These are phyloP conservation scores for Lepilemur ruficaudatus DNA, from an alignment of 2,797 vertebrate species.

Conservation along the genomic window DNA sequence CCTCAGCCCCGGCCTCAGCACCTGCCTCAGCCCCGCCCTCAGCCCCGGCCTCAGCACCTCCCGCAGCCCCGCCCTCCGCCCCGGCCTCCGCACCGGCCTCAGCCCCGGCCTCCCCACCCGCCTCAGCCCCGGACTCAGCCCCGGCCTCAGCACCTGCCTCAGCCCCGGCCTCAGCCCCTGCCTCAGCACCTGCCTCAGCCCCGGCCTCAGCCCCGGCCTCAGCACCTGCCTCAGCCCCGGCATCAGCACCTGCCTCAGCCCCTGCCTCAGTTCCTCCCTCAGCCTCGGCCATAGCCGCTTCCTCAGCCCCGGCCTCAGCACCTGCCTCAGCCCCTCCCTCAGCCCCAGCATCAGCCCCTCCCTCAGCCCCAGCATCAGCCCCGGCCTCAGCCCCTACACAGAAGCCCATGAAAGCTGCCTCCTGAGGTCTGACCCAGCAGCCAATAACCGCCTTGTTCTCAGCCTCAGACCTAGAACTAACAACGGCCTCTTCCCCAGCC, in stretches of 20 bases:
- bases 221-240: not conserved
- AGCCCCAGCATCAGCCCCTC: not conserved
- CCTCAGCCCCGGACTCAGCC: not conserved
- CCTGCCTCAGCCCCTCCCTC: not conserved
- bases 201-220: not conserved
- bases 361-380: not conserved
- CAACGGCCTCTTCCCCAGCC: not conserved
- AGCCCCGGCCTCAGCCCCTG: not conserved
- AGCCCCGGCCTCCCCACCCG: not conserved
- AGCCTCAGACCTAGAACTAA: conserved; percentile 18
- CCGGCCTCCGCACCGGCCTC: not conserved
- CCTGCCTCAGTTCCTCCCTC: not conserved
- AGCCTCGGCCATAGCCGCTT: not conserved
- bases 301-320: not conserved
- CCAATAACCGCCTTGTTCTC: not conserved
- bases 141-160: not conserved
- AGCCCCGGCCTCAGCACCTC: not conserved
- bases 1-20: not conserved
- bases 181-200: not conserved
- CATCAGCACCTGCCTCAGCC: not conserved
- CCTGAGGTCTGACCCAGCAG: conserved; percentile 53
- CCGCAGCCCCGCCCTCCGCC: not conserved
- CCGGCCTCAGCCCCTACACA: not conserved
- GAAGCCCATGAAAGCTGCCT: not conserved
- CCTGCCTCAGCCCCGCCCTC: not conserved